A percentile compares a stretch with the other conserved stretches of the same genome.
Conservation (phyloP, 2,888 invertebrate genomes). For the Zaprionus obscuricornis region DNA sequence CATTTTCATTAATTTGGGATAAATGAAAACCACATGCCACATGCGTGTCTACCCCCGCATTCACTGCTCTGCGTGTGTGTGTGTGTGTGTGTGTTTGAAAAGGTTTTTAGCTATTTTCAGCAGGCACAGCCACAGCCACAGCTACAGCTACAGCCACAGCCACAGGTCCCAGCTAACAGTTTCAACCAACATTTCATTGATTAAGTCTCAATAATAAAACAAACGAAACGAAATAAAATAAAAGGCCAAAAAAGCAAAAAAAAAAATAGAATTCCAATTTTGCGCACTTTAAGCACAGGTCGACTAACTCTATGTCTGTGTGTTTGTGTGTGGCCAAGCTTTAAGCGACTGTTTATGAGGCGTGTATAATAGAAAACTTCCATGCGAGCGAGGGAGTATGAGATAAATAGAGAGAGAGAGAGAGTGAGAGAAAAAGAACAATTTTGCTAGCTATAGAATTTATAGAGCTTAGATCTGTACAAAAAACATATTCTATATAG, state of each 20-base stretch:
- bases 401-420: background rate
- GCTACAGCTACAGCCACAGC: too few species aligned
- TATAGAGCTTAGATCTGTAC: too few species aligned
- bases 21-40: conserved; percentile 80
- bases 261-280: conserved; percentile 38
- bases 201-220: conserved; percentile 67
- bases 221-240: conserved; percentile 52
- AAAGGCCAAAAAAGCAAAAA: conserved; percentile 4
- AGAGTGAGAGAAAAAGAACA: background rate
- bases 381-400: too few species aligned
- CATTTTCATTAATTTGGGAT: conserved; percentile 82
- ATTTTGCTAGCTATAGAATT: too few species aligned
- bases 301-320: conserved; percentile 11
- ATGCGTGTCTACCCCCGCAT: conserved; percentile 38
- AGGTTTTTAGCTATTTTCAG: conserved; percentile 44
- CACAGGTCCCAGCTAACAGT: conserved; percentile 3
- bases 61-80: background rate
- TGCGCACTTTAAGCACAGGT: conserved; percentile 44
- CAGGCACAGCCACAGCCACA: too few species aligned
- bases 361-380: conserved; percentile 7
- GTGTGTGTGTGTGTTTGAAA: conserved; percentile 32
- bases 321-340: conserved; percentile 20
- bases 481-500: too few species aligned
- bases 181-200: too few species aligned
- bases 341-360: conserved; percentile 34